Evolutionary conservation across 2,888 invertebrate species (phyloP).

Genomic region (Epicampocera succincta): DNA sequence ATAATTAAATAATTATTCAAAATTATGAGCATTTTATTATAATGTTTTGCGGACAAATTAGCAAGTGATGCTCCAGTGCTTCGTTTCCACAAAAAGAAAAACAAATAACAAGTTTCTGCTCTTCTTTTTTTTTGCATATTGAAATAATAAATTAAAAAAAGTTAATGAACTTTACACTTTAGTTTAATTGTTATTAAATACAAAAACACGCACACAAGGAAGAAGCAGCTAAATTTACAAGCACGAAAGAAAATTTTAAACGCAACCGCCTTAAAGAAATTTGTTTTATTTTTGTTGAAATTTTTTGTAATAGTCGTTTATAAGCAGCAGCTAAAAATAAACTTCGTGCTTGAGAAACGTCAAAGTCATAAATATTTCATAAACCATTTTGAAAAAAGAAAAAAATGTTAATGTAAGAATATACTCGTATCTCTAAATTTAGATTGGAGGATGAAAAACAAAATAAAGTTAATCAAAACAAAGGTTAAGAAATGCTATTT

Average conservation of each 20-base stretch:
- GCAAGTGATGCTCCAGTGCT: constrained; percentile 50
- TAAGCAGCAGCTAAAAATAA: too few species aligned
- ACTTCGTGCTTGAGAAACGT: too few species aligned
- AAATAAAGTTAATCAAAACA: too few species aligned
- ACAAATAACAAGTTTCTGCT: constrained; percentile 29
- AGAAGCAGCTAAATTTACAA: constrained; percentile 6
- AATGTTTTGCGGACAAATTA: constrained; percentile 21
- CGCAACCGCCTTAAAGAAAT: not conserved
- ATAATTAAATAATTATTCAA: not conserved
- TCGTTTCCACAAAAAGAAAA: constrained; percentile 12
- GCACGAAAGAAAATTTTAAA: constrained; percentile 11
- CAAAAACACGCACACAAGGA: constrained; percentile 39
- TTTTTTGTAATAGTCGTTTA: too few species aligned
- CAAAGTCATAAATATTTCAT: too few species aligned
- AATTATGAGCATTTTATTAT: not conserved
- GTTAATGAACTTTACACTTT: constrained; percentile 66
- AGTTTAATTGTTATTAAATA: constrained; percentile 31
- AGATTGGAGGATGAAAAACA: too few species aligned
- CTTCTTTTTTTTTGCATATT: constrained; percentile 28
- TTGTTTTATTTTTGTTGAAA: too few species aligned
- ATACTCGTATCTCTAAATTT: too few species aligned
- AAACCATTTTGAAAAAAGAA: too few species aligned
- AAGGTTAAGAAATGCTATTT: too few species aligned
- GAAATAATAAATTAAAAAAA: constrained; percentile 13
- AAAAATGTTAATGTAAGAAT: too few species aligned